These are phyloP conservation scores for Emys orbicularis DNA, from an alignment of 2,797 vertebrate species.

Conservation along the genomic window DNA sequence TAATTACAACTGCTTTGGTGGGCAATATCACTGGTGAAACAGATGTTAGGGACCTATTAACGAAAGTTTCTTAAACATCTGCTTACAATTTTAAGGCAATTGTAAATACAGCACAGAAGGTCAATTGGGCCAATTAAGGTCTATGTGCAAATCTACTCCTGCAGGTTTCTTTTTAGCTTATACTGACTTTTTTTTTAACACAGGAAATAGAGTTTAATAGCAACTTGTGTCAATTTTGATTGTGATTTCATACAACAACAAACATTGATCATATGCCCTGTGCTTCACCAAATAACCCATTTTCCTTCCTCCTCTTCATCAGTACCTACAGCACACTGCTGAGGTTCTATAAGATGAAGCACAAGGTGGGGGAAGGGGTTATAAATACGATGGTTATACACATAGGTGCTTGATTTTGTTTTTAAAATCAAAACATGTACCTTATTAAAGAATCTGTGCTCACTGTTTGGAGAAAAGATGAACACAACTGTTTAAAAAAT, in stretches of 20 bases:
- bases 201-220: constrained; percentile 90
- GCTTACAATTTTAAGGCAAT: constrained; percentile 96
- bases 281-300: constrained; percentile 65
- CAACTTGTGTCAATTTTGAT: constrained; percentile 88
- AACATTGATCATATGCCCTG: constrained; percentile 80
- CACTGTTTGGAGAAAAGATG: constrained; percentile 13
- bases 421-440: constrained; percentile 61
- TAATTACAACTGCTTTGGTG: constrained; percentile 85
- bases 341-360: constrained; percentile 30
- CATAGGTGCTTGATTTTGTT: constrained; percentile 62
- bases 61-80: constrained; percentile 89
- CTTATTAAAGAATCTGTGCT: constrained; percentile 43
- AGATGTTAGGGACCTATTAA: constrained; percentile 90
- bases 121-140: constrained; percentile 95
- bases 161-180: constrained; percentile 83
- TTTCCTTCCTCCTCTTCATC: constrained; percentile 68
- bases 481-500: constrained; percentile 44
- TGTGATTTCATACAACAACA: constrained; percentile 89
- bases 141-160: constrained; percentile 90
- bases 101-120: constrained; percentile 92
- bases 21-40: constrained; percentile 77
- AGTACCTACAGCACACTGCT: constrained; percentile 56
- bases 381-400: constrained; percentile 58
- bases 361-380: constrained; percentile 50
- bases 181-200: constrained; percentile 80